phyloP scores from a whole-genome alignment of 2,888 invertebrate species.

The Chrysolina oricalcia region DNA sequence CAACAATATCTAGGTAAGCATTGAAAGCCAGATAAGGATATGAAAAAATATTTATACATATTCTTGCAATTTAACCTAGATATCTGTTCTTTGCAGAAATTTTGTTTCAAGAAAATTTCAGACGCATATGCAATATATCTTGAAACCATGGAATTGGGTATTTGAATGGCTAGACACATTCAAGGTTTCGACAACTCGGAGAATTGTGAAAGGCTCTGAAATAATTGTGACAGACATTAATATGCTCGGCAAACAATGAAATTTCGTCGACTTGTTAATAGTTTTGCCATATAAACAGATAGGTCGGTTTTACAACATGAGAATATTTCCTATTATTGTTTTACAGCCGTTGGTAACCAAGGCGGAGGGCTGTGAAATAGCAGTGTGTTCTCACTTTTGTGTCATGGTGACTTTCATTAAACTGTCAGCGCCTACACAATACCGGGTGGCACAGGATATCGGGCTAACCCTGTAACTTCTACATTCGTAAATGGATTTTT shows the following conservation, averaged over 20 bases:
- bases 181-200: constrained; percentile 26
- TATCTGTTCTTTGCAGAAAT: constrained; percentile 27
- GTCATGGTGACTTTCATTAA: neutral
- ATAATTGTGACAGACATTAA: constrained; percentile 32
- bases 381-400: neutral
- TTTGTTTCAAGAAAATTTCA: constrained; percentile 26
- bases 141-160: constrained; percentile 18
- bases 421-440: neutral
- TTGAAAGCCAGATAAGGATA: constrained; percentile 30
- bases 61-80: constrained; percentile 32
- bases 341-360: neutral
- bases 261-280: constrained; percentile 16
- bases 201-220: constrained; percentile 26
- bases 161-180: constrained; percentile 31
- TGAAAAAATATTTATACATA: constrained; percentile 27
- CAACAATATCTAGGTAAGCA: constrained; percentile 13
- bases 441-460: too few relatives aligned
- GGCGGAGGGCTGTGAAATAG: neutral
- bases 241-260: constrained; percentile 27
- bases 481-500: too few relatives aligned
- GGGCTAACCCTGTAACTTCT: too few relatives aligned
- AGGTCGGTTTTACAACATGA: constrained; percentile 3
- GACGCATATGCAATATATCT: constrained; percentile 19
- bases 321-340: constrained; percentile 21
- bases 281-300: constrained; percentile 11